Evolutionary conservation across 2,888 invertebrate species (phyloP).

Genomic region (Dorcus parallelipipedus): DNA sequence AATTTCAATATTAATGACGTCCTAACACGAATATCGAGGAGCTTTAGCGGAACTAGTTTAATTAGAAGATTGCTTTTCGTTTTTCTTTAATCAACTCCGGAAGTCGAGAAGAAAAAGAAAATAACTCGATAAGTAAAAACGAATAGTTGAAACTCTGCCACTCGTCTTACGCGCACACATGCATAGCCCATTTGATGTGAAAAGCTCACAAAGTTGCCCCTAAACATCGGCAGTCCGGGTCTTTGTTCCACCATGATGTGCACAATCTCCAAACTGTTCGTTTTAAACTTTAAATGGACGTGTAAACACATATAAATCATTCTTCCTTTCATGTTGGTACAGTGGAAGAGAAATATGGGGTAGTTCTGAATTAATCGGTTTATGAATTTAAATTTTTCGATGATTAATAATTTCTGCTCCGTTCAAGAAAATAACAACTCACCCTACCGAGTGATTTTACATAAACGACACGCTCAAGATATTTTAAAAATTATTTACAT

Average conservation of each 20-base stretch:
- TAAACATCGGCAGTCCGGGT: slow-evolving; percentile 1
- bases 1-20: slow-evolving; percentile 17
- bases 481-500: too few species aligned
- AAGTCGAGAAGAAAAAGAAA: too few species aligned
- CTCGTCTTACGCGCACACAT: background rate
- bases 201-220: slow-evolving; percentile 1
- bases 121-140: background rate
- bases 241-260: slow-evolving; percentile 19
- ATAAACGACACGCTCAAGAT: background rate
- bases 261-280: slow-evolving; percentile 34
- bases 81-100: too few species aligned
- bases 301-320: slow-evolving; percentile 40
- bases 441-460: background rate
- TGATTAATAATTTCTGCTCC: background rate
- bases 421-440: background rate
- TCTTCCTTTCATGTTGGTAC: slow-evolving; percentile 24
- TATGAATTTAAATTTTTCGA: slow-evolving; percentile 15
- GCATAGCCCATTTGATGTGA: background rate
- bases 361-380: slow-evolving; percentile 21
- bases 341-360: slow-evolving; percentile 3
- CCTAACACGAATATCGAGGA: background rate
- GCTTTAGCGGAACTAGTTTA: background rate
- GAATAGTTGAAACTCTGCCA: background rate
- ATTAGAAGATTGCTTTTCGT: background rate
- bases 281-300: slow-evolving; percentile 40